Evolutionary conservation across 35 echinoderm and acorn worm genomes (phyloP).

Genomic region (Heliocidaris tuberculata): DNA sequence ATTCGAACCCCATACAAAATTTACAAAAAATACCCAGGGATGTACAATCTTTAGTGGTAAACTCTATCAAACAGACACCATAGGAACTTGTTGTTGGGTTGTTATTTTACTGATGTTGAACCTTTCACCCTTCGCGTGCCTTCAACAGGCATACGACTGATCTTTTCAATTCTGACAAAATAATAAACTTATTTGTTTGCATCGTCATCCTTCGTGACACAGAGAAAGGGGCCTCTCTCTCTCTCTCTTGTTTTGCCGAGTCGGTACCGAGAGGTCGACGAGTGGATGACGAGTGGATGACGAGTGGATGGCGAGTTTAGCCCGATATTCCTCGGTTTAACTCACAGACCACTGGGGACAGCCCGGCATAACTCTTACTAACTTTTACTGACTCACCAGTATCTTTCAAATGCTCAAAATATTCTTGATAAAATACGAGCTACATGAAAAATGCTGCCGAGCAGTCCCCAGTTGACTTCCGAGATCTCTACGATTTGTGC

Average conservation of each 20-base stretch:
- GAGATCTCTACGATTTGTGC: too few relatives aligned
- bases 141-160: not conserved
- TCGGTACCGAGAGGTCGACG: not conserved
- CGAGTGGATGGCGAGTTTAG: not conserved
- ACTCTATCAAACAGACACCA: not conserved
- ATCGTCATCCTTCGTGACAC: not conserved
- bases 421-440: too few relatives aligned
- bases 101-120: not conserved
- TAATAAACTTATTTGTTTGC: not conserved
- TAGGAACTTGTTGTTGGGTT: not conserved
- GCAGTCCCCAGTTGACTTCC: too few relatives aligned
- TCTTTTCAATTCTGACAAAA: not conserved
- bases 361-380: too few relatives aligned
- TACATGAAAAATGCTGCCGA: too few relatives aligned
- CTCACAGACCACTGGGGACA: too few relatives aligned
- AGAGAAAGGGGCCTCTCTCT: not conserved
- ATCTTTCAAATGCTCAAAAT: too few relatives aligned
- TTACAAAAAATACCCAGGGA: not conserved
- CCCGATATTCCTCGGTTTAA: too few relatives aligned
- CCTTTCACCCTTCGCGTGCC: not conserved
- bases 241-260: not conserved
- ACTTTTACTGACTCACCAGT: too few relatives aligned
- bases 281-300: not conserved
- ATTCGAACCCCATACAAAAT: not conserved
- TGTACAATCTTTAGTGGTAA: not conserved